Percentiles rank a stretch among this genome's conserved stretches.
Conservation (phyloP, 2,888 invertebrate species). For the Itoplectis maculator region DNA sequence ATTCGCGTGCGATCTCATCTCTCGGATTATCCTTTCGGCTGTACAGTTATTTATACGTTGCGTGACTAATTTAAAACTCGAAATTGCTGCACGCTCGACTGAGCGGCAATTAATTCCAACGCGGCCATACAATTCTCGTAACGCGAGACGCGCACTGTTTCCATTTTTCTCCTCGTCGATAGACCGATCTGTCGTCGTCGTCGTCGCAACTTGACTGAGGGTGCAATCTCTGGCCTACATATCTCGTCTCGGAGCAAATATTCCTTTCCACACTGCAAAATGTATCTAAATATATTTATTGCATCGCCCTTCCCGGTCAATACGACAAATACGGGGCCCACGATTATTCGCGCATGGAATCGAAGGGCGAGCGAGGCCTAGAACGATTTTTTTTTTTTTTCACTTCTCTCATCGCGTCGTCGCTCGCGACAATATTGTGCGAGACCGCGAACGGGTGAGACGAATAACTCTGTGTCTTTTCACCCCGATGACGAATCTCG, state of each 20-base stretch:
- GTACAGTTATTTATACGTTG: conserved; percentile 63
- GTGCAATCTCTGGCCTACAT: conserved; percentile 2
- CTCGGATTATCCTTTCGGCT: conserved; percentile 27
- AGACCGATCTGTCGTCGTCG: background rate
- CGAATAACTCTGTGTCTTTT: background rate
- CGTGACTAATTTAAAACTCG: conserved; percentile 30
- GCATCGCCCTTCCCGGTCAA: background rate
- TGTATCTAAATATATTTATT: background rate
- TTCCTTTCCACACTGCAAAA: background rate
- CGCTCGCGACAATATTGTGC: background rate
- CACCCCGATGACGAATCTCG: conserved; percentile 6
- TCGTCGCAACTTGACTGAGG: background rate
- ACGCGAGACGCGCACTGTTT: background rate
- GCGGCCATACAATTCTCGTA: background rate
- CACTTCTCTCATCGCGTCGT: background rate
- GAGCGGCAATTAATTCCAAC: background rate
- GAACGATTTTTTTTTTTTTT: conserved; percentile 34
- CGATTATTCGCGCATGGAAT: conserved; percentile 15
- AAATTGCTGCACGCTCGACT: background rate
- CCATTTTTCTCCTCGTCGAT: conserved; percentile 10
- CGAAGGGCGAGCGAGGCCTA: conserved; percentile 1
- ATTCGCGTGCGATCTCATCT: background rate
- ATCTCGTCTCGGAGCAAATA: background rate
- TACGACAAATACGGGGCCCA: background rate
- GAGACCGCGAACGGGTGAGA: background rate